These are phyloP conservation scores for Pollicipes pollicipes DNA, from an alignment of 1,140 invertebrate species.

Conservation along the genomic window DNA sequence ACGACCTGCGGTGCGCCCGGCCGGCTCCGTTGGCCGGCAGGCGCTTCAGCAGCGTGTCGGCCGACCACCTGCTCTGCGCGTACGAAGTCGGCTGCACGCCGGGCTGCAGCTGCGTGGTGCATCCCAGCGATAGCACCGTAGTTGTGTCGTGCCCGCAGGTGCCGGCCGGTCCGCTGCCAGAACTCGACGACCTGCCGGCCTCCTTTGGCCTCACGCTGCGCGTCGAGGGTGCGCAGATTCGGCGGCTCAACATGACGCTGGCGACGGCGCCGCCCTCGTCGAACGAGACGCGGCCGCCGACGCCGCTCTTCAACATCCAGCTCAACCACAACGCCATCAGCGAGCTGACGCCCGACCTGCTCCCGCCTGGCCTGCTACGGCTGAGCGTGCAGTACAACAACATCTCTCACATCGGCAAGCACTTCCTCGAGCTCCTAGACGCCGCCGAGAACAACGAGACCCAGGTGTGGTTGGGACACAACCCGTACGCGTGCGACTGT, in stretches of 20 bases:
- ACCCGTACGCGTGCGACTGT: conserved; percentile 47
- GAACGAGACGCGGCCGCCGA: conserved; percentile 23
- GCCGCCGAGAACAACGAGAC: conserved; percentile 23
- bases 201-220: conserved; percentile 30
- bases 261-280: too few species aligned
- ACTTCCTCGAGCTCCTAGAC: neutral
- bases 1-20: neutral
- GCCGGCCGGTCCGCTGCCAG: too few species aligned
- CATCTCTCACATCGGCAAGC: conserved; percentile 21
- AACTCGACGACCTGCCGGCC: neutral
- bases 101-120: conserved; percentile 20
- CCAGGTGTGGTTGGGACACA: conserved; percentile 33
- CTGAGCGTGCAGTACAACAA: conserved; percentile 37
- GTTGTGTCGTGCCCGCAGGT: neutral
- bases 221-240: conserved; percentile 29
- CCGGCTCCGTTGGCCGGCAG: conserved; percentile 10
- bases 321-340: conserved; percentile 19
- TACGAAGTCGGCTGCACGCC: conserved; percentile 26
- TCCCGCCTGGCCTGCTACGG: conserved; percentile 22
- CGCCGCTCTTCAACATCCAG: conserved; percentile 21
- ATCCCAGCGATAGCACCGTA: conserved; percentile 1
- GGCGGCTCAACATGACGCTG: too few species aligned
- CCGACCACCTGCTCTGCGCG: conserved; percentile 21
- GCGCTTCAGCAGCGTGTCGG: conserved; percentile 10
- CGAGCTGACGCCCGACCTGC: conserved; percentile 19